phyloP scores from a whole-genome alignment of 2,797 vertebrate species.

The Darevskia nairensis region DNA sequence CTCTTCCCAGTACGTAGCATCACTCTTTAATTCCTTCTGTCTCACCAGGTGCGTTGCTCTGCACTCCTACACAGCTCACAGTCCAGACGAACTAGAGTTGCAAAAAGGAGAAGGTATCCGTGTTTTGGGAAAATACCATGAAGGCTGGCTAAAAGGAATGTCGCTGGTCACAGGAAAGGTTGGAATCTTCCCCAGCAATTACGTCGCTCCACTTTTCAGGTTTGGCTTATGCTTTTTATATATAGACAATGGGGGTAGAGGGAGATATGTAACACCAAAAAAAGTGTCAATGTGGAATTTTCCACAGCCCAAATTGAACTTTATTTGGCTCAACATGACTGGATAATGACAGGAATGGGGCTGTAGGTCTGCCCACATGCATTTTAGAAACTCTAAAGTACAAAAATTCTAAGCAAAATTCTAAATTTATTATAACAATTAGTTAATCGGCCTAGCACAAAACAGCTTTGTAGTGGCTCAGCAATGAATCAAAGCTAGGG shows the following conservation, averaged over 20 bases:
- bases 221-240: constrained; percentile 57
- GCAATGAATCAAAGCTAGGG: background rate
- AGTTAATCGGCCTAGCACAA: too few species aligned
- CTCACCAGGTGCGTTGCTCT: constrained; percentile 88
- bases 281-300: background rate
- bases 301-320: background rate
- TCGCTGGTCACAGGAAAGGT: constrained; percentile 92
- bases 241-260: fast-evolving
- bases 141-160: constrained; percentile 93
- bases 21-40: constrained; percentile 30
- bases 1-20: background rate
- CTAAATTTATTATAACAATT: background rate
- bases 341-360: background rate
- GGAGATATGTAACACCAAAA: fast-evolving
- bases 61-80: constrained; percentile 86
- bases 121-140: constrained; percentile 90
- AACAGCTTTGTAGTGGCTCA: background rate
- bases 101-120: constrained; percentile 94
- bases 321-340: background rate
- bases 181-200: constrained; percentile 92
- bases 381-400: background rate
- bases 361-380: background rate
- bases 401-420: background rate
- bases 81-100: constrained; percentile 90
- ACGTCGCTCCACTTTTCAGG: constrained; percentile 92